Conservation (phyloP, 2,888 invertebrate species). For the Lymantria dispar region DNA sequence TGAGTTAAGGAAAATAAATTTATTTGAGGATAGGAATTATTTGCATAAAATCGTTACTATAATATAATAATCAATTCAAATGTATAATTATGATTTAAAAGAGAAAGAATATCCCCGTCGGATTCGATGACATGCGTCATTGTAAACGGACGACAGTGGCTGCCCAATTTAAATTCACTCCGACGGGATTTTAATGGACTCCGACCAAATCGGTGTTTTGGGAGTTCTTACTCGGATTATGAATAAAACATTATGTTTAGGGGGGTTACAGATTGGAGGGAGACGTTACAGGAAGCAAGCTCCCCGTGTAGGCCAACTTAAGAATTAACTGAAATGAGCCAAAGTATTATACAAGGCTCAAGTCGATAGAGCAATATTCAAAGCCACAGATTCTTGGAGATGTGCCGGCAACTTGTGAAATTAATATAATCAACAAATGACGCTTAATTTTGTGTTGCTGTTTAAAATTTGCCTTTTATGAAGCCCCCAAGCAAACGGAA, state of each 20-base stretch:
- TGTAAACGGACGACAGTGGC: constrained; percentile 28
- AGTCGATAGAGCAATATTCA: constrained; percentile 20
- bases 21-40: too few species aligned
- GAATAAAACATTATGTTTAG: constrained; percentile 65
- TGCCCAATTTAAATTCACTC: constrained; percentile 57
- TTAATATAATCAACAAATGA: constrained; percentile 29
- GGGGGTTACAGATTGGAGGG: constrained; percentile 12
- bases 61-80: too few species aligned
- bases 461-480: constrained; percentile 13
- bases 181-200: constrained; percentile 59
- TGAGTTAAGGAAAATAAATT: too few species aligned
- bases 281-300: constrained; percentile 15
- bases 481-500: constrained; percentile 10
- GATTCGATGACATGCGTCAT: constrained; percentile 1
- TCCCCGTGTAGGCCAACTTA: constrained; percentile 25
- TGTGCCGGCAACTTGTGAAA: constrained; percentile 17
- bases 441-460: constrained; percentile 19
- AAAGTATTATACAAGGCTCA: constrained; percentile 34
- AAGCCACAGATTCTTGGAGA: constrained; percentile 11
- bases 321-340: constrained; percentile 40
- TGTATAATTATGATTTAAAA: background rate
- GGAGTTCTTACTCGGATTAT: constrained; percentile 60
- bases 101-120: background rate
- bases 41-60: too few species aligned
- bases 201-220: constrained; percentile 64